phyloP scores from a whole-genome alignment of 2,113 vertebrate genomes.

The Fregata magnificens region DNA sequence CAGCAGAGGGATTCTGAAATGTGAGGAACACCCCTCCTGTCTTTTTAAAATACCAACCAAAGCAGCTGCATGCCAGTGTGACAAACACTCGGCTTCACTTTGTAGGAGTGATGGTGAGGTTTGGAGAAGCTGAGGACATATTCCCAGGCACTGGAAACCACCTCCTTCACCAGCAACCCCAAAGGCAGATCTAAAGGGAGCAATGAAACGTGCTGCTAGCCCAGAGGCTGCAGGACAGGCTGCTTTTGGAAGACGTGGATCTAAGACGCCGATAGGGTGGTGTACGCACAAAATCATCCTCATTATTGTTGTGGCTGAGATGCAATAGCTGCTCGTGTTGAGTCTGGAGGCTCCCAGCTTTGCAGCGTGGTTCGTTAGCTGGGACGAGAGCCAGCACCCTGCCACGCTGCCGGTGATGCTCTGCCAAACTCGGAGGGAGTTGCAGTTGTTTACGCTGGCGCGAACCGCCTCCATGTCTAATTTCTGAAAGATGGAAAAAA shows the following conservation, averaged over 20 bases:
- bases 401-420: background rate
- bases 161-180: background rate
- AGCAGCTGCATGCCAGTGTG: background rate
- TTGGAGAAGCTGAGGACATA: background rate
- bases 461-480: background rate
- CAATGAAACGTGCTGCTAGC: accelerated
- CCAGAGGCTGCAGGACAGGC: background rate
- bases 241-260: accelerated
- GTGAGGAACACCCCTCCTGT: background rate
- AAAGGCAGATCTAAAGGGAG: background rate
- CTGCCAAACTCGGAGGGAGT: background rate
- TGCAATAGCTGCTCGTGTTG: background rate
- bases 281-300: accelerated
- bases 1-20: background rate
- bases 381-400: background rate
- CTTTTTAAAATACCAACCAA: background rate
- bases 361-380: accelerated
- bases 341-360: background rate
- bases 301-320: accelerated
- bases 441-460: background rate
- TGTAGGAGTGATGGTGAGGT: accelerated
- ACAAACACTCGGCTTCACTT: background rate
- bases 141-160: background rate
- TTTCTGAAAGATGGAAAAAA: background rate
- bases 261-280: accelerated